These are phyloP conservation scores for Agonopterix subpropinquella DNA, from an alignment of 2,888 invertebrate genomes.

Conservation along the genomic window DNA sequence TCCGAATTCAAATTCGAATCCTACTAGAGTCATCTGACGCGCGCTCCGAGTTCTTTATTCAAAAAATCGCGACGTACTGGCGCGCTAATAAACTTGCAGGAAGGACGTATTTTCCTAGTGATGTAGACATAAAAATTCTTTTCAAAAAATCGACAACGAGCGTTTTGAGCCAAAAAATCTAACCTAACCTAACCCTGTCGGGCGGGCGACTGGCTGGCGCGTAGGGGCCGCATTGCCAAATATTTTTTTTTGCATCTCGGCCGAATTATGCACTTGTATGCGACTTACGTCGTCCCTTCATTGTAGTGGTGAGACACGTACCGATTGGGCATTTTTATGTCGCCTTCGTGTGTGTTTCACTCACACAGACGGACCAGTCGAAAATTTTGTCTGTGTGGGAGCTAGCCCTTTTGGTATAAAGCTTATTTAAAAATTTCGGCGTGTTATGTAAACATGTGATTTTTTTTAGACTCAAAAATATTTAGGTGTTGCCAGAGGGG, in stretches of 20 bases:
- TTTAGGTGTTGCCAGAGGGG: slow-evolving; percentile 65
- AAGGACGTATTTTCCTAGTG: slow-evolving; percentile 56
- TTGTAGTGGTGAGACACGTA: slow-evolving; percentile 74
- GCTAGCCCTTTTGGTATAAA: slow-evolving; percentile 45
- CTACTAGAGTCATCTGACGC: slow-evolving; percentile 37
- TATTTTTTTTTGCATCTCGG: slow-evolving; percentile 76
- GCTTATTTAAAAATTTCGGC: slow-evolving; percentile 64
- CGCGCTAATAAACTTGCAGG: slow-evolving; percentile 49
- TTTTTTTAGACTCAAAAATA: slow-evolving; percentile 60
- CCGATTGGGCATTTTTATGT: slow-evolving; percentile 69
- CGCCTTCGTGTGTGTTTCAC: slow-evolving; percentile 57
- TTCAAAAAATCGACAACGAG: slow-evolving; percentile 68
- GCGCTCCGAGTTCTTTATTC: slow-evolving; percentile 53
- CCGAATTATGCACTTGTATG: slow-evolving; percentile 77
- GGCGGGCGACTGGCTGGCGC: slow-evolving; percentile 74
- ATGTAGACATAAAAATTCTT: slow-evolving; percentile 56
- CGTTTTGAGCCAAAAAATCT: slow-evolving; percentile 76
- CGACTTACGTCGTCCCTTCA: slow-evolving; percentile 74
- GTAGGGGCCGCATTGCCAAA: slow-evolving; percentile 76
- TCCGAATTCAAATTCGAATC: slow-evolving; percentile 51
- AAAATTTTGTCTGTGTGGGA: slow-evolving; percentile 63
- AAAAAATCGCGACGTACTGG: slow-evolving; percentile 63
- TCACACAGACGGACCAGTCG: slow-evolving; percentile 50
- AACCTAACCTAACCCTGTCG: slow-evolving; percentile 76
- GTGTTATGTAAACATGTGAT: slow-evolving; percentile 71